phyloP scores from a whole-genome alignment of 2,888 invertebrate species.

The Mantis religiosa region DNA sequence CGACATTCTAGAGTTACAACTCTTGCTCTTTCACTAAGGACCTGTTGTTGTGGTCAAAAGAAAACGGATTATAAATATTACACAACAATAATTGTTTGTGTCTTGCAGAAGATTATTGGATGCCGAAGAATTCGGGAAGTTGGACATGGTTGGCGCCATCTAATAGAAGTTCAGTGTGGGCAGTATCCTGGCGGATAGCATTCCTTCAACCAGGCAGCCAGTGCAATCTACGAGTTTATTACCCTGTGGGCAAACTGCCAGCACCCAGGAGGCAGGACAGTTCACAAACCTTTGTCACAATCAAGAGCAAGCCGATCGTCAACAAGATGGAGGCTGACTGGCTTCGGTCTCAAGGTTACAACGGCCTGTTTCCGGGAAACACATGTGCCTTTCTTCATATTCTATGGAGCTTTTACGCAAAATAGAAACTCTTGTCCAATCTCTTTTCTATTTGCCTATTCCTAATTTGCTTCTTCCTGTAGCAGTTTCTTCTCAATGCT shows the following conservation, averaged over 20 bases:
- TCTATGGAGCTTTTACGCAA: background rate
- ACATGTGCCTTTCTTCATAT: background rate
- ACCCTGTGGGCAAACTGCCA: slow-evolving; percentile 11
- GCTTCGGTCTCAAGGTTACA: background rate
- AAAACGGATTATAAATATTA: background rate
- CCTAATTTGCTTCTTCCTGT: too few species aligned
- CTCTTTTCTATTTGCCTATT: too few species aligned
- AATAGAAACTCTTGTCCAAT: too few species aligned
- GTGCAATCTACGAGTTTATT: background rate
- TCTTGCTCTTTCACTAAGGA: too few species aligned
- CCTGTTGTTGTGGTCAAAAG: too few species aligned
- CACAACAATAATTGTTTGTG: too few species aligned
- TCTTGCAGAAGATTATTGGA: too few species aligned
- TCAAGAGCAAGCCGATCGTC: background rate
- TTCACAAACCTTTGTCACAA: background rate
- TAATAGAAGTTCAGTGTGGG: background rate
- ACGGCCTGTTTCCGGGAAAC: background rate
- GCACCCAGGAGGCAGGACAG: background rate
- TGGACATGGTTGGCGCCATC: background rate
- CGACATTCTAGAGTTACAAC: too few species aligned
- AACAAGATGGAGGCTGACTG: background rate
- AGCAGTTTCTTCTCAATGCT: too few species aligned
- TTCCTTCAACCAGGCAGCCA: background rate
- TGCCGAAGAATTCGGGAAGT: background rate
- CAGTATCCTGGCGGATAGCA: background rate